A percentile compares a stretch with the other conserved stretches of the same genome.
Conservation (phyloP, 2,113 vertebrate genomes). For the Probosciger aterrimus region DNA sequence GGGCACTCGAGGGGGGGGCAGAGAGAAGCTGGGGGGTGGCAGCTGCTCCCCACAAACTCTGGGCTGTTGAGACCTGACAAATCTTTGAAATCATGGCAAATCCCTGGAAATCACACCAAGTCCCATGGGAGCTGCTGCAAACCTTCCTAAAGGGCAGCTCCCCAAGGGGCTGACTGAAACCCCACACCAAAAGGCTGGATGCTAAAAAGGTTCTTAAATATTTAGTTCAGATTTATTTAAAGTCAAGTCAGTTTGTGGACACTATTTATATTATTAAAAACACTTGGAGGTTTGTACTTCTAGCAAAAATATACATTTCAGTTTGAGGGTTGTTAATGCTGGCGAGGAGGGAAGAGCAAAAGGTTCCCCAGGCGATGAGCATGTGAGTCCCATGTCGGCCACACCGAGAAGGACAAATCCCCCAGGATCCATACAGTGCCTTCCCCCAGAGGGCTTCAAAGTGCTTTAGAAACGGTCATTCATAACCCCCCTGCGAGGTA, state of each 20-base stretch:
- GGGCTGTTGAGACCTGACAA: neutral
- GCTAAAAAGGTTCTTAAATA: slow-evolving; percentile 69
- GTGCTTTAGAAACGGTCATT: slow-evolving; percentile 39
- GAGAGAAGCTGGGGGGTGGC: neutral
- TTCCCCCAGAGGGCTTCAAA: slow-evolving; percentile 45
- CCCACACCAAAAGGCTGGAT: neutral
- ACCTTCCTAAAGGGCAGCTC: neutral
- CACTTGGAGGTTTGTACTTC: slow-evolving; percentile 71
- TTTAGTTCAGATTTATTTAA: slow-evolving; percentile 76
- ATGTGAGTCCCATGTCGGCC: neutral
- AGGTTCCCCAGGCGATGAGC: slow-evolving; percentile 4
- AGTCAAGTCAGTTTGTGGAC: slow-evolving; percentile 70
- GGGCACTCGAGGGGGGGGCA: fast-evolving
- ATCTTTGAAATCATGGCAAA: neutral
- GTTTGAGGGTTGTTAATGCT: slow-evolving; percentile 67
- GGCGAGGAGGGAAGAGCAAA: slow-evolving; percentile 27
- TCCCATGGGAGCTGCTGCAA: neutral
- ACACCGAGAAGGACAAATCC: neutral
- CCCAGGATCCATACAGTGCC: neutral
- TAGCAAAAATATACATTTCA: slow-evolving; percentile 84
- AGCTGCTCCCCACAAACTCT: neutral
- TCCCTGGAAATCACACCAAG: neutral
- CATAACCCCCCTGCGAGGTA: neutral
- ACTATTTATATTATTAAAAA: slow-evolving; percentile 81
- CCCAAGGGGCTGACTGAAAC: neutral